These are phyloP conservation scores for Nycticorax nycticorax DNA, from an alignment of 2,113 vertebrate genomes.

Conservation along the genomic window DNA sequence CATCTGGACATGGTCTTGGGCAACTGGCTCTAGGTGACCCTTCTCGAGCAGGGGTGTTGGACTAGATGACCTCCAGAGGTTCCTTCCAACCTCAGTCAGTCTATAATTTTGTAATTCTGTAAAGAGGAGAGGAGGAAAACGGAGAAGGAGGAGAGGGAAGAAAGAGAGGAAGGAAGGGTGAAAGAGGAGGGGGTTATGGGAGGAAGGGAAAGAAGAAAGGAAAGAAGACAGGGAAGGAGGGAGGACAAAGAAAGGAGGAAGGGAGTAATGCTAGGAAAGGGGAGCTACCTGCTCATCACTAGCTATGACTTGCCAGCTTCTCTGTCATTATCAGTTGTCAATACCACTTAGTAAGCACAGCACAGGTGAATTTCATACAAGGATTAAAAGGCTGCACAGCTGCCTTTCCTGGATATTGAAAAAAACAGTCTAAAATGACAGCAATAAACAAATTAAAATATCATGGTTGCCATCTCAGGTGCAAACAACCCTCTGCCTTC, in stretches of 20 bases:
- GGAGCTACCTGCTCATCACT: not conserved
- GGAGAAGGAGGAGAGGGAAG: not conserved
- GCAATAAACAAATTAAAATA: conserved; percentile 30
- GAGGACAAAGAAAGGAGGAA: not conserved
- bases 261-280: not conserved
- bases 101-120: not conserved
- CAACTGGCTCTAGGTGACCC: not conserved
- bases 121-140: not conserved
- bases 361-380: not conserved
- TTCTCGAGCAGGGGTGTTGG: not conserved
- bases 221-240: not conserved
- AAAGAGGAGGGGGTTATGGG: not conserved
- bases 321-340: not conserved
- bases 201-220: not conserved
- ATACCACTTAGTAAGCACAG: not conserved
- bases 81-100: not conserved
- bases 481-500: not conserved
- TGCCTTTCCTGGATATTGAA: not conserved
- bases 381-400: not conserved
- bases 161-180: not conserved
- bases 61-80: not conserved
- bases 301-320: not conserved
- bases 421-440: not conserved
- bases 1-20: not conserved
- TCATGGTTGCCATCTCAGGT: not conserved